Conservation (phyloP, 1,140 invertebrate species). For the Scaptomyza graminum region DNA sequence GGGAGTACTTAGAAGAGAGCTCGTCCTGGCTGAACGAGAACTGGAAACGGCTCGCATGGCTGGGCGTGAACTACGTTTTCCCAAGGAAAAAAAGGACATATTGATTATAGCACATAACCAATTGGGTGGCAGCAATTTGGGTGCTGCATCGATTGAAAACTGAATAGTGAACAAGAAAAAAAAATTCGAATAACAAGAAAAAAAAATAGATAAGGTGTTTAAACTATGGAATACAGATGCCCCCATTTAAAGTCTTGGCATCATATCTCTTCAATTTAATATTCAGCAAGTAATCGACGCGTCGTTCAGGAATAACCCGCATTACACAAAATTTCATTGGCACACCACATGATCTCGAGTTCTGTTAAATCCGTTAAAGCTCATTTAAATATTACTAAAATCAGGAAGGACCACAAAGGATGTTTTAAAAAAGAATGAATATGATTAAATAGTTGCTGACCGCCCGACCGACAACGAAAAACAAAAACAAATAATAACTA, state of each 20-base stretch:
- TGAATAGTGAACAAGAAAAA: conserved; percentile 43
- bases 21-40: conserved; percentile 93
- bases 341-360: conserved; percentile 74
- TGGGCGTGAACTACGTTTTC: conserved; percentile 95
- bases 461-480: conserved; percentile 8
- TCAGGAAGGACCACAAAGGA: conserved; percentile 27
- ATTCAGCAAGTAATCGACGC: conserved; percentile 40
- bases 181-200: neutral
- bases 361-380: conserved; percentile 56
- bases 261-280: conserved; percentile 8
- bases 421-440: too few relatives aligned
- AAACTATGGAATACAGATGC: conserved; percentile 18
- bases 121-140: conserved; percentile 86
- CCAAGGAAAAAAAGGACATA: conserved; percentile 98
- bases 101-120: conserved; percentile 94
- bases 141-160: conserved; percentile 79
- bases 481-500: neutral
- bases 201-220: conserved; percentile 11
- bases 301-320: conserved; percentile 36
- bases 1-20: conserved; percentile 91
- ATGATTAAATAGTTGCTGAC: conserved; percentile 19
- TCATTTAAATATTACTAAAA: conserved; percentile 45
- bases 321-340: conserved; percentile 61
- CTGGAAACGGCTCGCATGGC: conserved; percentile 94
- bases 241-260: conserved; percentile 20